Evolutionary conservation across 1,140 invertebrate genomes (phyloP).

Genomic region (Orchestia grillus): DNA sequence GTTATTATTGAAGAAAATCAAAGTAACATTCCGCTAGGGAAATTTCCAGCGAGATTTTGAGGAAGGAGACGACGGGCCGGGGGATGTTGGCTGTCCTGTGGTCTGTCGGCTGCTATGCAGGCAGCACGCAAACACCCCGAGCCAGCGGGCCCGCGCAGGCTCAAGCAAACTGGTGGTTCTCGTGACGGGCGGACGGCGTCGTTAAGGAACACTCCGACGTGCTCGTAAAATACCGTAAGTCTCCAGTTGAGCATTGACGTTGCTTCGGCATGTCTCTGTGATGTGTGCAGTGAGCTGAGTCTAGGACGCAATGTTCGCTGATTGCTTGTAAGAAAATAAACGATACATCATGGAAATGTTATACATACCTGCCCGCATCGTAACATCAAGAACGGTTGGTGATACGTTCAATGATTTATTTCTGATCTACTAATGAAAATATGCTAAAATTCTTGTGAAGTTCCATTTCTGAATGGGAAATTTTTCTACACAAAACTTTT

Average conservation of each 20-base stretch:
- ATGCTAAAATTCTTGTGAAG: not conserved
- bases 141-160: too few relatives aligned
- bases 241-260: not conserved
- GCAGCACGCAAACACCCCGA: not conserved
- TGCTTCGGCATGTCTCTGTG: not conserved
- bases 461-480: too few relatives aligned
- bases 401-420: not conserved
- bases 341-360: not conserved
- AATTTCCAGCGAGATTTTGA: not conserved
- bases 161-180: not conserved
- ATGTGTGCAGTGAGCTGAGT: not conserved
- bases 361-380: not conserved
- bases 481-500: too few relatives aligned
- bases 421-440: not conserved
- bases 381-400: not conserved
- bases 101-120: not conserved
- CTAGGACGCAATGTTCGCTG: not conserved
- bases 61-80: not conserved
- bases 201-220: not conserved
- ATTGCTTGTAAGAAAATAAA: not conserved
- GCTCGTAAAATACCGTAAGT: not conserved
- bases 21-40: not conserved
- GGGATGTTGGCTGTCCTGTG: not conserved
- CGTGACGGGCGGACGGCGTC: not conserved
- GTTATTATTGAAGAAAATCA: not conserved